Base-by-base conservation (phyloP, 2,797 vertebrate species). In the Lindbergichthys nudifrons region DNA sequence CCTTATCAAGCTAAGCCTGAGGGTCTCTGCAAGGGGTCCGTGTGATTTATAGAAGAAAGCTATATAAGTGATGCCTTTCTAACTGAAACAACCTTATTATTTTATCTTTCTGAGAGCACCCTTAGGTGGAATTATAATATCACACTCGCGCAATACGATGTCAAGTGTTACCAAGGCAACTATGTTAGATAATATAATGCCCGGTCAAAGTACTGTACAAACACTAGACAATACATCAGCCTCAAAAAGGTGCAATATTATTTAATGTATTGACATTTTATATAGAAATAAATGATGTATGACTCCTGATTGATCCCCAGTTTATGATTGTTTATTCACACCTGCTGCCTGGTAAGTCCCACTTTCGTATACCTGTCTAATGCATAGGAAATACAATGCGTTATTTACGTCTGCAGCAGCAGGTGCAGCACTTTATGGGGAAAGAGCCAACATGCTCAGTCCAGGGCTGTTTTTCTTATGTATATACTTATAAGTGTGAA, bases 101-200 rank as follows among this genome's bases (percentile, higher is more conserved):
- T 80, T 69, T 16, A 80, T 83, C 61, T 75, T 51, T 32, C 36
- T 18, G 47, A 64, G 52, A 60, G 50, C 50, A 46, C 64, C 68
- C 70, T 58, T 2, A 72, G 78, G 81, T 81, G 70, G 19, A 70
- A 83, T 70, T 84, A 18, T 85, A 70, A 79, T 69, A 70, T 58
- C 47, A 5, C 62, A 54, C 45, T 60, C 39, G 13, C 1, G n/a
- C 23, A 5, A 41, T 21, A 14, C 21, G 39, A 19, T 66, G 60
- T 58, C 32, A 42, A 13, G 61, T n/a, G 77, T 88, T 79, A 21
- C 75, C 68, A 64, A 1, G 71, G 79, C 54, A 70, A 75, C 65
- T 16, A 30, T n/a, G 51, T n/a, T 10, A 18, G 46, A 41, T 68
- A 41, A 74, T 57, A 71, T 52, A 19, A 70, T 51, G 32, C 6